A percentile compares a stretch with the other conserved stretches of the same genome.
These are phyloP conservation scores for Phallusia fumigata DNA, from an alignment of 23 tunicate species.

Conservation along the genomic window DNA sequence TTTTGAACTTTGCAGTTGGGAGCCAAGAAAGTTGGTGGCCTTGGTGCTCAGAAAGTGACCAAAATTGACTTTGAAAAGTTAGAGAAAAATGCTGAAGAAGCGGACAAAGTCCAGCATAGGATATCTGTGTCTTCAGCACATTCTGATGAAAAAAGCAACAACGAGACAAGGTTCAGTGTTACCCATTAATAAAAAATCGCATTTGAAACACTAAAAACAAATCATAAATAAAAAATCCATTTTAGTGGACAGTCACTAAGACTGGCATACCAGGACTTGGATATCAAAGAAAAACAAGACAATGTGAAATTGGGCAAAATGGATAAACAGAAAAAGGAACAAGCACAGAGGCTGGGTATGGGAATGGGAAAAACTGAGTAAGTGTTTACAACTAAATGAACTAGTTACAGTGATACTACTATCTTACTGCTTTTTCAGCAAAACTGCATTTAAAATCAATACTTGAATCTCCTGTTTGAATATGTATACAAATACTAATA, in stretches of 20 bases:
- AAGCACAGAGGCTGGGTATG: constrained; percentile 88
- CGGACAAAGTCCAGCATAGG: constrained; percentile 56
- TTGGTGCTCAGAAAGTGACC: constrained; percentile 74
- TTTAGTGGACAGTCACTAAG: constrained; percentile 50
- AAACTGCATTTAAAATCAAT: too few relatives aligned
- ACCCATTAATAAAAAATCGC: background rate
- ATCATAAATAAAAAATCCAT: constrained; percentile 1
- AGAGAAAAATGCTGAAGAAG: constrained; percentile 83
- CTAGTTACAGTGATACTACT: too few relatives aligned
- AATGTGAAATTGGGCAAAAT: constrained; percentile 54
- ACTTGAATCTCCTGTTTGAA: too few relatives aligned
- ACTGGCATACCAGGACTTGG: constrained; percentile 74
- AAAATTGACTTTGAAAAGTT: constrained; percentile 78
- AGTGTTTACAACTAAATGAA: background rate
- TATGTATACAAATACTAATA: too few relatives aligned
- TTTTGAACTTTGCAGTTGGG: constrained; percentile 56
- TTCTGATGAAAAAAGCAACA: constrained; percentile 46
- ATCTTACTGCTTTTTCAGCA: too few relatives aligned
- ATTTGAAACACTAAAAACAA: background rate
- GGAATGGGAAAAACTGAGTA: constrained; percentile 87
- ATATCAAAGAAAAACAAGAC: constrained; percentile 39
- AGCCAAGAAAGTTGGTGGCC: constrained; percentile 76
- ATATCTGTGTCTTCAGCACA: constrained; percentile 68
- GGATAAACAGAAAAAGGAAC: constrained; percentile 74
- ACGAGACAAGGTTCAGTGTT: constrained; percentile 29